These are phyloP conservation scores for Aspidapion aeneum DNA, from an alignment of 2,888 invertebrate species.

Conservation along the genomic window DNA sequence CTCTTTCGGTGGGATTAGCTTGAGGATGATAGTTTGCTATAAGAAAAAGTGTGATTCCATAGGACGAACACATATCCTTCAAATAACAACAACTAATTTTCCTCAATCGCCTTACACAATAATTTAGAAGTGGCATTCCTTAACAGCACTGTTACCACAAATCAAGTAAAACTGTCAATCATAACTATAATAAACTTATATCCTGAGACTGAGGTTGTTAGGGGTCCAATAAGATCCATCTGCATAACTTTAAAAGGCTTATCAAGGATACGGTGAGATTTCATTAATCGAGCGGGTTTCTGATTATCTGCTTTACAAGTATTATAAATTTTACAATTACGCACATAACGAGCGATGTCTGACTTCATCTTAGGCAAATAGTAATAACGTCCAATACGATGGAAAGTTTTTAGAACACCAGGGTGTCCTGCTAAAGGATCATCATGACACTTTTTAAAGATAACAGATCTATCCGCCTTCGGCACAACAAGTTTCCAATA, in stretches of 20 bases:
- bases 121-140: conserved; percentile 10
- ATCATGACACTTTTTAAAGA: conserved; percentile 22
- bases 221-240: conserved; percentile 25
- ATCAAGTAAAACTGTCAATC: conserved; percentile 16
- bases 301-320: conserved; percentile 14
- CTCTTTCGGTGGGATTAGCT: background rate
- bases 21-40: background rate
- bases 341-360: background rate
- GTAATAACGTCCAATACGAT: background rate
- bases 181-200: conserved; percentile 19
- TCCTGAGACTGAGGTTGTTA: conserved; percentile 15
- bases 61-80: background rate
- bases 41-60: background rate
- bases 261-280: background rate
- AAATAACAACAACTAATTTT: too few species aligned
- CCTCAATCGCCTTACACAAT: conserved; percentile 11
- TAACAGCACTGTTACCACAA: conserved; percentile 14
- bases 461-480: conserved; percentile 9
- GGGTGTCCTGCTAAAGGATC: conserved; percentile 23
- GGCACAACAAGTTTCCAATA: conserved; percentile 25
- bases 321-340: background rate
- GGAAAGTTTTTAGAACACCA: background rate
- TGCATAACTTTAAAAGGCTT: conserved; percentile 22
- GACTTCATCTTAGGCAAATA: background rate
- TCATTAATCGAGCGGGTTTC: conserved; percentile 21